These are phyloP conservation scores for Pseudococcus viburni DNA, from an alignment of 2,888 invertebrate genomes.

Conservation along the genomic window DNA sequence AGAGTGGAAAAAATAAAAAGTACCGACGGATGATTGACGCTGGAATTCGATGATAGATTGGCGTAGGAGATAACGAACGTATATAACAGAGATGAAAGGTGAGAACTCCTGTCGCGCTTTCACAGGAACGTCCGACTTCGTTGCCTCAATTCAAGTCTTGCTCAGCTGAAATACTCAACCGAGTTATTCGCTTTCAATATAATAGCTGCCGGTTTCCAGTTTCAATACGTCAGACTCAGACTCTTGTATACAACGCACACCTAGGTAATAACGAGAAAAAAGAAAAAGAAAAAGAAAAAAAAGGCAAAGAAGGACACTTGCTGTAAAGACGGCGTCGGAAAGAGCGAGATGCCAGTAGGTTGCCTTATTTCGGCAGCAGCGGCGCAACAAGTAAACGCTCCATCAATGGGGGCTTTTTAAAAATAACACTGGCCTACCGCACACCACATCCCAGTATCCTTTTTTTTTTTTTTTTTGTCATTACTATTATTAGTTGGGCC, in stretches of 20 bases:
- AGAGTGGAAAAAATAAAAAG: slow-evolving; percentile 47
- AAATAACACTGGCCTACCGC: slow-evolving; percentile 54
- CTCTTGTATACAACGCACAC: background rate
- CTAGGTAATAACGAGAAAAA: too few relatives aligned
- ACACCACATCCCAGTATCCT: slow-evolving; percentile 46
- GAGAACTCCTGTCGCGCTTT: slow-evolving; percentile 57
- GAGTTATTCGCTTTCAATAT: slow-evolving; percentile 53
- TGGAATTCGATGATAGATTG: slow-evolving; percentile 52
- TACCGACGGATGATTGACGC: slow-evolving; percentile 55
- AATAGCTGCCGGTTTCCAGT: slow-evolving; percentile 43
- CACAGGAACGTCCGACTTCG: slow-evolving; percentile 38
- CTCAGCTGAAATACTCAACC: slow-evolving; percentile 44
- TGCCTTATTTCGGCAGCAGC: slow-evolving; percentile 26
- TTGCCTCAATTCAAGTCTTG: slow-evolving; percentile 52
- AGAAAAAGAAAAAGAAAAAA: too few relatives aligned
- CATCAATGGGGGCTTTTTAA: slow-evolving; percentile 15
- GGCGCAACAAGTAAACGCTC: slow-evolving; percentile 26
- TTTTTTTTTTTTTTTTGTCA: background rate
- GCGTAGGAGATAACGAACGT: slow-evolving; percentile 49
- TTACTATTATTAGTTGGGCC: background rate
- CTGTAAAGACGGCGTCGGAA: background rate
- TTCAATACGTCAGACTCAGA: slow-evolving; percentile 21
- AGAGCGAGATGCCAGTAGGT: background rate
- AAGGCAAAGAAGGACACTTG: background rate
- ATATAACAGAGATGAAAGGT: slow-evolving; percentile 43